phyloP scores from a whole-genome alignment of 1,140 invertebrate species.

The Monochamus saltuarius region DNA sequence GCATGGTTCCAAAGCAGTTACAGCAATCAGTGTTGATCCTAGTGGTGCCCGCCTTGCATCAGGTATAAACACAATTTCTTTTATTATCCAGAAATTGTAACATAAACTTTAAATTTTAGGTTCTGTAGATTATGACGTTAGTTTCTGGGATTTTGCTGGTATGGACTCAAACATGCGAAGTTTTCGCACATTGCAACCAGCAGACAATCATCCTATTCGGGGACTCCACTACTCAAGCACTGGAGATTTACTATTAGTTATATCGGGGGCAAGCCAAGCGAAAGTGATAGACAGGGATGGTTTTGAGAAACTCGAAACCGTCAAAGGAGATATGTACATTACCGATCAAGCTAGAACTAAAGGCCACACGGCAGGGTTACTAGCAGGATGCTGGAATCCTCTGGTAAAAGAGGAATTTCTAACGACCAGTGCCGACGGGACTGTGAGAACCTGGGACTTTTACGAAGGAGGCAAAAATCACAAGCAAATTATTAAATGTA shows the following conservation, averaged over 20 bases:
- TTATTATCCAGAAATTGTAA: not conserved
- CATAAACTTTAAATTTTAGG: constrained; percentile 55
- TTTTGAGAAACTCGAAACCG: constrained; percentile 92
- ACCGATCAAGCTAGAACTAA: constrained; percentile 92
- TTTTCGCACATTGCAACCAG: constrained; percentile 90
- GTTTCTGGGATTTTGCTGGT: constrained; percentile 97
- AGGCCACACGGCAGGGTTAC: constrained; percentile 92
- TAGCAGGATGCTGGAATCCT: constrained; percentile 93
- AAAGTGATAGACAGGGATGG: constrained; percentile 96
- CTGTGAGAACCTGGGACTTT: constrained; percentile 87
- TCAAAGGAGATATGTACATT: constrained; percentile 96
- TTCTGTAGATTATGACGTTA: constrained; percentile 92
- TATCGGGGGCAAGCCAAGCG: constrained; percentile 88
- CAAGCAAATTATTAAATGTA: constrained; percentile 85
- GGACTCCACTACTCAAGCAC: constrained; percentile 89
- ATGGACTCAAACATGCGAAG: constrained; percentile 91
- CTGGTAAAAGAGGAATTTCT: constrained; percentile 89
- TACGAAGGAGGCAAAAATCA: constrained; percentile 73
- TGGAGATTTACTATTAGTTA: constrained; percentile 91
- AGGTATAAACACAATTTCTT: constrained; percentile 23
- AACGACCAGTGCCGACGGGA: constrained; percentile 91
- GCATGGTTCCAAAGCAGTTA: constrained; percentile 84
- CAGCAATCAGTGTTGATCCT: constrained; percentile 86
- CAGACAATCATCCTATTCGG: constrained; percentile 93
- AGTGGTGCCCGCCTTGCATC: constrained; percentile 89